These are phyloP conservation scores for Pelodiscus sinensis DNA, from an alignment of 2,113 vertebrate species.

Conservation along the genomic window DNA sequence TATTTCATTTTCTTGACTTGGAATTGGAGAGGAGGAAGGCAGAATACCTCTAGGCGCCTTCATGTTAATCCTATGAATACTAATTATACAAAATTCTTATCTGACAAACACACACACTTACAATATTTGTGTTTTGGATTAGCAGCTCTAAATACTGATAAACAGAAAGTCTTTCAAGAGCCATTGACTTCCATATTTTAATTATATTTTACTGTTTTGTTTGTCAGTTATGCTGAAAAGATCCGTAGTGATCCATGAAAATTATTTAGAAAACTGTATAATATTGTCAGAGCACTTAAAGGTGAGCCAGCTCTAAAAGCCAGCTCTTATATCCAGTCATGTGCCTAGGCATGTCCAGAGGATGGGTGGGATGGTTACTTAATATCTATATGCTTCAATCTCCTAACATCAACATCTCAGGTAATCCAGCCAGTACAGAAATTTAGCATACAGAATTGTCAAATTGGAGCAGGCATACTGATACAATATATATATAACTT, in stretches of 20 bases:
- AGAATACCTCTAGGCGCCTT: constrained; percentile 36
- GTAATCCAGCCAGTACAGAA: background rate
- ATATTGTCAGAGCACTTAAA: background rate
- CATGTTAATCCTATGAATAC: constrained; percentile 62
- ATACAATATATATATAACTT: background rate
- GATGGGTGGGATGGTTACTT: background rate
- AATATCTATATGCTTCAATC: background rate
- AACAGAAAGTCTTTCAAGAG: constrained; percentile 74
- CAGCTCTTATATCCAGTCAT: background rate
- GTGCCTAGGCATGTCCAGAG: background rate
- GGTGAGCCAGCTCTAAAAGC: background rate
- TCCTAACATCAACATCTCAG: fast-evolving
- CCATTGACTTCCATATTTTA: constrained; percentile 75
- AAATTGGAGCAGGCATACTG: background rate
- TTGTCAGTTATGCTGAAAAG: constrained; percentile 50
- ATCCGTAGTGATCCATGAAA: constrained; percentile 64
- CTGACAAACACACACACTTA: constrained; percentile 68
- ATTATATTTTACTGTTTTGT: constrained; percentile 69
- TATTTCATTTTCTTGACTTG: background rate
- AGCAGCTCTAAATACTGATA: constrained; percentile 72
- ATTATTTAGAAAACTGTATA: constrained; percentile 29
- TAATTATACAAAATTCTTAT: constrained; percentile 78
- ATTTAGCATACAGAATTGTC: background rate
- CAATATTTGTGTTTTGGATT: constrained; percentile 72
- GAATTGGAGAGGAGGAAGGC: background rate